phyloP scores from a whole-genome alignment of 1,140 invertebrate genomes.

The Drosophila funebris region DNA sequence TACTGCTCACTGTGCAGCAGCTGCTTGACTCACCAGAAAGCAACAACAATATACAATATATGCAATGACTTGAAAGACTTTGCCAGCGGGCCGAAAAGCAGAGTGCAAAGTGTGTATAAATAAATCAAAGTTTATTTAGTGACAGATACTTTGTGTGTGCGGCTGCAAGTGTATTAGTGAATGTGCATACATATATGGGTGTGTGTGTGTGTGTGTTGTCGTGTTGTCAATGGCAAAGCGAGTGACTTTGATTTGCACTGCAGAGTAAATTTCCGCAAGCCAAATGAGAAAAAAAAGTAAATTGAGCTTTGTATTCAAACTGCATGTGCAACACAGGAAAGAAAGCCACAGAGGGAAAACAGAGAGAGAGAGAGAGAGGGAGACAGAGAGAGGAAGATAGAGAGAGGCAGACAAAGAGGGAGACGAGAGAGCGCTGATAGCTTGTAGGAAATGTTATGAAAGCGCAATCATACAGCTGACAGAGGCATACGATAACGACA shows the following conservation, averaged over 20 bases:
- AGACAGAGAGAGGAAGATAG: background rate
- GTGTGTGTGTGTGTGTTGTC: constrained; percentile 2
- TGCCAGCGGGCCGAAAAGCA: constrained; percentile 31
- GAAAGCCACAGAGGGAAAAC: background rate
- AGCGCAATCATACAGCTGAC: constrained; percentile 64
- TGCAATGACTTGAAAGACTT: constrained; percentile 52
- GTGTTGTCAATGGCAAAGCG: constrained; percentile 34
- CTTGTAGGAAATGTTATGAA: constrained; percentile 68
- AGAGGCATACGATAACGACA: constrained; percentile 17
- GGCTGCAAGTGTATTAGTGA: background rate
- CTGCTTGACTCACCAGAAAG: constrained; percentile 16
- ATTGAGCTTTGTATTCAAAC: constrained; percentile 37
- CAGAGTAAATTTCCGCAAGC: constrained; percentile 70
- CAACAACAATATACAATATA: constrained; percentile 42
- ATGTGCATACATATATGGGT: background rate
- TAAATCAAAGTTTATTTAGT: constrained; percentile 79
- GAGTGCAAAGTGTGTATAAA: constrained; percentile 74
- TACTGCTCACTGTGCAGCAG: background rate
- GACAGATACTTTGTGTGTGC: constrained; percentile 52
- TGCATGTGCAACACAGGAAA: constrained; percentile 1
- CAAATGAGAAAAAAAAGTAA: constrained; percentile 58
- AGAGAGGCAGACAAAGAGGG: background rate
- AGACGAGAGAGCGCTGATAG: background rate
- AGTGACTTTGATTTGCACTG: constrained; percentile 65
- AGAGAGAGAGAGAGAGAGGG: background rate